Base-by-base conservation (phyloP, 37 sponge, comb jelly and placozoan species). In the Cladorhizidae sp. region DNA sequence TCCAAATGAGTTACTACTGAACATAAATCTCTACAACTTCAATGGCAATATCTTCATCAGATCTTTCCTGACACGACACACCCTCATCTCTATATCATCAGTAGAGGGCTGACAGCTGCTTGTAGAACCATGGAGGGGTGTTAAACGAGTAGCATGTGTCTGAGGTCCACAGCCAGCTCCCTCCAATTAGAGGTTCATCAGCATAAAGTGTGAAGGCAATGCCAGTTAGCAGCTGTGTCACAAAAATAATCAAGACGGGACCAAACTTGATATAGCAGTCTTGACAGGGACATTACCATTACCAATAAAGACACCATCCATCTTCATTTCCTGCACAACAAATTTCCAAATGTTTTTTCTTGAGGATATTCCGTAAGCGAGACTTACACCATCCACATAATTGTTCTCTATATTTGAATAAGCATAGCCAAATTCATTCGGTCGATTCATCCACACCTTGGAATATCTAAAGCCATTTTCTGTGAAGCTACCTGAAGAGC, bases 121-220 rank as follows among this genome's bases (percentile, higher is more conserved):
- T 80, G 64, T 21, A 70, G 78, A 87, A 87, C 77, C 82, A 87
- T 49, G 88, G 88, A 69, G 80, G 82, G 21, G 40, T 76, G 45
- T 21, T 40, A 56, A 41, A 58, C 25, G 77, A 45, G 70, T 82
- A 81, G 72, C 88, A 87, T 25, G 55, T 76, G 77, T 81, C 22
- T 22, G 57, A 36, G 77, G 29, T 0, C 36, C 32, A 81, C 88
- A 87, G 18, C 77, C 82, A 26, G 20, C 64, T 43, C 88, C 88
- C 61, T 76, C 76, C 88, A 82, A 87, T n/a, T 11, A 87, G 71
- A 20, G 87, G 87, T 26, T 86, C 70, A 74, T 55, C 40, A 15
- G 37, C 36, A n/a, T 41, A 43, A 22, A 43, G 15, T 41, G 25
- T 21, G 15, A 20, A 49, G 42, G 45, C 42, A 26, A 38, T 7